Evolutionary conservation across 2,888 invertebrate genomes (phyloP).

Genomic region (Acleris holmiana): DNA sequence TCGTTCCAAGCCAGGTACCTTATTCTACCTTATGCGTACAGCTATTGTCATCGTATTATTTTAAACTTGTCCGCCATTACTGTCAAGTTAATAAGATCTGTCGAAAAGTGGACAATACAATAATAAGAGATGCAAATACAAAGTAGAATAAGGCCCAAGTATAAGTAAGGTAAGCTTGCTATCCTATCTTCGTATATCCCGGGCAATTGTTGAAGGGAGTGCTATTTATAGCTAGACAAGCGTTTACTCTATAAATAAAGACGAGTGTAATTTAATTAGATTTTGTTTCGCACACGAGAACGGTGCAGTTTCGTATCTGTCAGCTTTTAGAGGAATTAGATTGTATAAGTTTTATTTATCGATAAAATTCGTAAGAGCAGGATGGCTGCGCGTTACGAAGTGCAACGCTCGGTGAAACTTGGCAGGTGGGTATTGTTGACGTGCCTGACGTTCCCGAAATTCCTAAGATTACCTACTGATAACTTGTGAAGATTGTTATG

Average conservation of each 20-base stretch:
- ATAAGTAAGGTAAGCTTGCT: background rate
- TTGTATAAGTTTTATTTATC: background rate
- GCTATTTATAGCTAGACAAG: constrained; percentile 45
- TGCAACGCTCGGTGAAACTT: constrained; percentile 60
- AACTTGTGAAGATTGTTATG: too few species aligned
- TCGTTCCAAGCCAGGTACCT: too few species aligned
- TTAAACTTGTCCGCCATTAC: too few species aligned
- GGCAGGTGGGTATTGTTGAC: constrained; percentile 62
- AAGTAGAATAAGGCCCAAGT: too few species aligned
- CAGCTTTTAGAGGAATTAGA: background rate
- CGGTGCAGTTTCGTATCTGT: constrained; percentile 29
- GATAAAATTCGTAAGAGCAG: constrained; percentile 21
- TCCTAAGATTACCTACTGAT: background rate
- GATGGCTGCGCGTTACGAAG: constrained; percentile 63
- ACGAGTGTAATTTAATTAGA: constrained; percentile 40
- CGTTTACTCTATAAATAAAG: constrained; percentile 50
- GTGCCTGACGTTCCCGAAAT: background rate
- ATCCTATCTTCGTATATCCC: too few species aligned
- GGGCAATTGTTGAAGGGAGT: constrained; percentile 29
- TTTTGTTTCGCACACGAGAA: constrained; percentile 45
- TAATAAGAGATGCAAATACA: too few species aligned
- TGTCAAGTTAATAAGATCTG: too few species aligned
- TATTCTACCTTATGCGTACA: too few species aligned
- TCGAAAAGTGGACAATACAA: too few species aligned
- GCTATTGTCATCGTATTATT: too few species aligned